Base-by-base conservation (phyloP, 2,888 invertebrate species). In the Acleris laterana region DNA sequence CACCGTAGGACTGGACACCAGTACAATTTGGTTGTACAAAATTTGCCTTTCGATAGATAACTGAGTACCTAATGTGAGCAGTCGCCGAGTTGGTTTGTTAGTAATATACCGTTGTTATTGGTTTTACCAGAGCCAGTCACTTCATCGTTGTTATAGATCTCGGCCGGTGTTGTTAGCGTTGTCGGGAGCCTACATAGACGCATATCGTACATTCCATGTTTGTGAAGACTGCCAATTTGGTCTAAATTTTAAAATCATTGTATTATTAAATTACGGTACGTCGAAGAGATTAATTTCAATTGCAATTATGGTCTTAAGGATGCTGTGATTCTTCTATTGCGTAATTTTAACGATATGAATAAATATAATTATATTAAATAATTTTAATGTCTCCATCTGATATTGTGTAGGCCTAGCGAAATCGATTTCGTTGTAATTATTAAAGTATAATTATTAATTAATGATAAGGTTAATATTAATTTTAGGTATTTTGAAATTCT, bases 271-370 rank as follows among this genome's bases (percentile, higher is more conserved):
- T 84, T 86, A 89, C 88, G 89, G 89, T 89, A 89, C 87, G 90
- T 90, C 89, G 89, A 87, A 86, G 88, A 89, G 84, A 88, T 90
- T 90, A 81, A 88, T 91, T 92, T 90, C 88, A 87, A 89, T 88
- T 87, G 87, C 89, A 89, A 85, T 88, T 89, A 92, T 87, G 89
- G 90, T 92, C 91, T 89, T 92, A 90, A 92, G 88, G 83, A 92
- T 90, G 92, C 92, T 92, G 92, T 92, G 92, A 92, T 93, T 92
- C 90, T 92, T 92, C 90, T 92, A 93, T 92, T 93, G 93, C 92
- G 85, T 92, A 91, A 88, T 87, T 89, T 84, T 89, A 89, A 89
- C 75, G 80, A 86, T 88, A 87, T 83, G 78, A 77, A 84, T 79
- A 82, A 81, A 81, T 13, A 83, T 81, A 61, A 48, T 50, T 82